These are phyloP conservation scores for Coremacera marginata DNA, from an alignment of 2,888 invertebrate genomes.

Conservation along the genomic window DNA sequence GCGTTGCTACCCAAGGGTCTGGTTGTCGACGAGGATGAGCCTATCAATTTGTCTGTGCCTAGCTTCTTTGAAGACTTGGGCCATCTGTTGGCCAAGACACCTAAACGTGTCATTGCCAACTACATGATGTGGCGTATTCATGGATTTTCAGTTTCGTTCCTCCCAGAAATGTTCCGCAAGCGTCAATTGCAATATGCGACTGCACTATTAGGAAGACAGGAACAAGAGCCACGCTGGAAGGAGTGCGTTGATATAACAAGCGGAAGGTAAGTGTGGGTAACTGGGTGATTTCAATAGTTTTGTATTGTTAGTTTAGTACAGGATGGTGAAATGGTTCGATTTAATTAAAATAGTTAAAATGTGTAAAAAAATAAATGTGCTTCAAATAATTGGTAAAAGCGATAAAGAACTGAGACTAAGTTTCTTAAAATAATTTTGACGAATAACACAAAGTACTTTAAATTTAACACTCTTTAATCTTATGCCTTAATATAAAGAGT, in stretches of 20 bases:
- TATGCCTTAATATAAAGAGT: too few relatives aligned
- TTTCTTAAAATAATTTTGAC: too few relatives aligned
- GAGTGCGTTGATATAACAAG: slow-evolving; percentile 87
- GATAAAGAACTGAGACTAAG: too few relatives aligned
- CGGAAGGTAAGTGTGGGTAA: slow-evolving; percentile 73
- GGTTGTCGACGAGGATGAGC: slow-evolving; percentile 76
- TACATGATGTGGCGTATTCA: slow-evolving; percentile 94
- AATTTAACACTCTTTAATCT: too few relatives aligned
- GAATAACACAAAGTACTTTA: too few relatives aligned
- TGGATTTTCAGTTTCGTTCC: slow-evolving; percentile 83
- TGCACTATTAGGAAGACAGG: slow-evolving; percentile 85
- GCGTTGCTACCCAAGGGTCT: slow-evolving; percentile 79
- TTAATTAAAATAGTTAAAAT: neutral
- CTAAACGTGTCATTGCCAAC: slow-evolving; percentile 82
- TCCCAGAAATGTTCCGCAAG: slow-evolving; percentile 82
- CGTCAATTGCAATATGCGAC: slow-evolving; percentile 86
- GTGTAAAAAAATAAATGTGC: neutral
- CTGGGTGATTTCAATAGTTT: neutral
- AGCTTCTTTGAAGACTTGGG: slow-evolving; percentile 82
- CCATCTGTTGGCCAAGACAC: slow-evolving; percentile 72
- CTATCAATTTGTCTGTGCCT: slow-evolving; percentile 88
- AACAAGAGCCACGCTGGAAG: slow-evolving; percentile 90
- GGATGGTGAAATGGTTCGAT: neutral
- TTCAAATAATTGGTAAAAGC: too few relatives aligned
- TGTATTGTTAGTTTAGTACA: neutral